Base-by-base conservation (phyloP, 2,888 invertebrate genomes). In the Brachyptera putata region DNA sequence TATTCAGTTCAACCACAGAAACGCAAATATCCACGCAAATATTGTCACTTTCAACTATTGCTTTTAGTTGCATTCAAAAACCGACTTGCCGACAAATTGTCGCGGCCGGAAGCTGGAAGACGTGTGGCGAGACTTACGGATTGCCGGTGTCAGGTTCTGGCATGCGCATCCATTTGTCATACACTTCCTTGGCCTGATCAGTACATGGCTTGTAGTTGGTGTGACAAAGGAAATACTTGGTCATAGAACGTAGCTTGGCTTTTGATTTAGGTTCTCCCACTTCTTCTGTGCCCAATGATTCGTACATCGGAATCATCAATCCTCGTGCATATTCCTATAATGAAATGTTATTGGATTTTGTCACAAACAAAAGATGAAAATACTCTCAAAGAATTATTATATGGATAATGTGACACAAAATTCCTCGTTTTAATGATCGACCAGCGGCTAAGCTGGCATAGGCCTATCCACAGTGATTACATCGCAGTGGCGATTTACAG, bases 131-230 rank as follows among this genome's bases (percentile, higher is more conserved):
- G 65, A 81, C 85, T 81, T 72, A 91, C 91, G 89, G 89, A 72
- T 88, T 90, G 66, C 88, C 86, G 68, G 84, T 85, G 73, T 89
- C 88, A 4, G 90, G 89, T 67, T 85, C 83, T 37, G 82, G 79
- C 18, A 80, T 81, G 48, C 82, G 79, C 83, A 89, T 85, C 91
- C 92, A 92, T 67, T 84, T 81, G 58, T 79, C 79, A 71, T 80
- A 93, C 36, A 85, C 84, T 2, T 79, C 77, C 68, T 86, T 85
- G 0, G 91, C 89, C 68, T 88, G 87, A 65, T 82, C 77, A 39
- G 92, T 81, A 70, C 92, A 93, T 0, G 89, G 87, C 61, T 80
- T 80, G 74, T 89, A 89, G 0, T 89, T 90, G 30, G 87, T 85
- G 57, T 83, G 80, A 68, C 89, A 89, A 30, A 90, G 78, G 75